Conservation (phyloP, 2,797 vertebrate genomes). For the Setipinna tenuifilis region DNA sequence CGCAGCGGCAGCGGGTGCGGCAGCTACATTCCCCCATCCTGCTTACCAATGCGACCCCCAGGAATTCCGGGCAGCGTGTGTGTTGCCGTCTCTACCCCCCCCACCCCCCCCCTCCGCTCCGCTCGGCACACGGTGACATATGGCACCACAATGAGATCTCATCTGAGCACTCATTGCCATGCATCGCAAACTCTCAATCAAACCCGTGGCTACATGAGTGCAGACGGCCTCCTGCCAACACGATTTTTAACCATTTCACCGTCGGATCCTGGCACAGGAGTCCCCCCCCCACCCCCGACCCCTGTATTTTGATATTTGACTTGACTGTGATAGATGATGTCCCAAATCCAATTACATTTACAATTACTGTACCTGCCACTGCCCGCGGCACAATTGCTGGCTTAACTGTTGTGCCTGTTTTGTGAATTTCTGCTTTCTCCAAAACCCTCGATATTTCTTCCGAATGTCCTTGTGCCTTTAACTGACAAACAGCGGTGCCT, state of each 20-base stretch:
- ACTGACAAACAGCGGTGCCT: not conserved
- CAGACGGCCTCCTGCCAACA: constrained; percentile 7
- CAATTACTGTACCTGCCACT: not conserved
- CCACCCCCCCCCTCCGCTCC: too few species aligned
- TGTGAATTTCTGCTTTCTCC: not conserved
- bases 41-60: constrained; percentile 41
- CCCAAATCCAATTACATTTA: not conserved
- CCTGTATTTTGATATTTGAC: not conserved
- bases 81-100: too few species aligned
- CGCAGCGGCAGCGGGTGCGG: constrained; percentile 56
- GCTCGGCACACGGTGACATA: constrained; percentile 49
- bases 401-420: not conserved
- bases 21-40: constrained; percentile 51
- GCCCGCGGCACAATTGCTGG: not conserved
- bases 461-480: constrained; percentile 4
- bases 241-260: constrained; percentile 38
- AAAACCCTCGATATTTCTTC: not conserved
- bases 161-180: constrained; percentile 58
- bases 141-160: constrained; percentile 62
- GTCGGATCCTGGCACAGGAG: not conserved
- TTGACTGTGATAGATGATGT: constrained; percentile 1
- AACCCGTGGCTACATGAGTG: constrained; percentile 41
- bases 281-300: too few species aligned
- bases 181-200: constrained; percentile 60
- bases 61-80: constrained; percentile 30